Conservation (phyloP, 2,113 vertebrate species). For the Tenrec ecaudatus region DNA sequence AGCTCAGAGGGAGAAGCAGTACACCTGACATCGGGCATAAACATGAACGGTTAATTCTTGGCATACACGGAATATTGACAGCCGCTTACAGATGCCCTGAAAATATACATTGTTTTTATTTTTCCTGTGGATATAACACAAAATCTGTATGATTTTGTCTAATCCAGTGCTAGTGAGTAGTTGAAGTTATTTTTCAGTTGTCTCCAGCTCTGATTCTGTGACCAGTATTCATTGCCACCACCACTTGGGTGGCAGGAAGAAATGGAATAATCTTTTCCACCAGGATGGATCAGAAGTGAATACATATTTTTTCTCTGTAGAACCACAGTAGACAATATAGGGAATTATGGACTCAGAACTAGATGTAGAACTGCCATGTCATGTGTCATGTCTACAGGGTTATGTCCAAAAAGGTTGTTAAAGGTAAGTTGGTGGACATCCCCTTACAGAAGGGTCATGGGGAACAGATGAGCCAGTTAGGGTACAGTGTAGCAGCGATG, state of each 20-base stretch:
- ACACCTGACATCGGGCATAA: slow-evolving; percentile 72
- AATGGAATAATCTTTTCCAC: background rate
- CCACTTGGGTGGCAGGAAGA: background rate
- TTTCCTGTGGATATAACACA: slow-evolving; percentile 65
- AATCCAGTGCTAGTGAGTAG: slow-evolving; percentile 34
- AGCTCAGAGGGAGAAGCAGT: slow-evolving; percentile 63
- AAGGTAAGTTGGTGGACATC: background rate
- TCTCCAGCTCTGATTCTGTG: background rate
- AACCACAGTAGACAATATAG: background rate
- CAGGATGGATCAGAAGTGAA: too few relatives aligned
- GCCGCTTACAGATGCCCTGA: slow-evolving; percentile 72
- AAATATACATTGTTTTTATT: slow-evolving; percentile 57
- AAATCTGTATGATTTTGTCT: slow-evolving; percentile 61
- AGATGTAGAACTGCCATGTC: background rate
- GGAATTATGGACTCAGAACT: background rate
- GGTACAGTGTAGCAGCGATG: too few relatives aligned
- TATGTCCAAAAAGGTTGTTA: background rate
- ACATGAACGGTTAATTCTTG: slow-evolving; percentile 58
- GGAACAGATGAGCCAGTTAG: too few relatives aligned
- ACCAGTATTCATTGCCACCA: background rate
- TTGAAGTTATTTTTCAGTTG: background rate
- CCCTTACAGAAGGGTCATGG: too few relatives aligned
- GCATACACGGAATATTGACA: slow-evolving; percentile 61
- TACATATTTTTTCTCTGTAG: background rate
- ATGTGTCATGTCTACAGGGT: background rate